A percentile compares a stretch with the other conserved stretches of the same genome.
Conservation (phyloP, 2,888 invertebrate species). For the Eumacrocentrus americanus region DNA sequence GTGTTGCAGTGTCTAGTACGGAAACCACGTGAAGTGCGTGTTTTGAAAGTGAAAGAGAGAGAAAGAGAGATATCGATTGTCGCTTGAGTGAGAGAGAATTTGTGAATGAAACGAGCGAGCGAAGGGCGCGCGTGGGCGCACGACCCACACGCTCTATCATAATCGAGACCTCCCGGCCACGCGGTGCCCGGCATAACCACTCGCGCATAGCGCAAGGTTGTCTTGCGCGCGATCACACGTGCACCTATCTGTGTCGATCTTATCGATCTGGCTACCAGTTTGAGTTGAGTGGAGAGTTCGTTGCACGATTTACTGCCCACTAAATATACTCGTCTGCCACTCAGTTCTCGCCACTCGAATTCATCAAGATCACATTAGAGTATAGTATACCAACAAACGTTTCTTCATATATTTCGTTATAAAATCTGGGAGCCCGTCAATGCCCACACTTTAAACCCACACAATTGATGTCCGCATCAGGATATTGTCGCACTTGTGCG, state of each 20-base stretch:
- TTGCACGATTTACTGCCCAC: background rate
- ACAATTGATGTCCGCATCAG: no score
- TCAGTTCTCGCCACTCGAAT: no score
- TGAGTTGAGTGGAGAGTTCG: background rate
- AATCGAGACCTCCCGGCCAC: conserved; percentile 57
- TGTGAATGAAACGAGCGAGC: conserved; percentile 35
- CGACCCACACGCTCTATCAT: conserved; percentile 54
- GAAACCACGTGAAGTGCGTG: background rate
- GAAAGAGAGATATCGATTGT: conserved; percentile 10
- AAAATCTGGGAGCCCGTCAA: no score
- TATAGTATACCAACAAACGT: no score
- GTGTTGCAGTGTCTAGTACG: background rate
- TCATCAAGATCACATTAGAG: no score
- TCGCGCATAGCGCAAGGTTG: conserved; percentile 54
- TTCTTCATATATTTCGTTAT: no score
- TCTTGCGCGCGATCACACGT: conserved; percentile 37
- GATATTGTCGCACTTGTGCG: no score
- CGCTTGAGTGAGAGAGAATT: conserved; percentile 20
- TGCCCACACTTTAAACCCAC: no score
- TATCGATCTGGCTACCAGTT: conserved; percentile 10
- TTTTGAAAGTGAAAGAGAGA: conserved; percentile 1
- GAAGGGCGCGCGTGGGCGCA: conserved; percentile 41
- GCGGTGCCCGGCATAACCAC: conserved; percentile 52
- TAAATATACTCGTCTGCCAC: background rate
- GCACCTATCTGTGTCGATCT: conserved; percentile 36